Evolutionary conservation across 2,888 invertebrate species (phyloP), one percentile per base, ranked within the genome.

Genomic region (Coronaproctus castanopsis): DNA sequence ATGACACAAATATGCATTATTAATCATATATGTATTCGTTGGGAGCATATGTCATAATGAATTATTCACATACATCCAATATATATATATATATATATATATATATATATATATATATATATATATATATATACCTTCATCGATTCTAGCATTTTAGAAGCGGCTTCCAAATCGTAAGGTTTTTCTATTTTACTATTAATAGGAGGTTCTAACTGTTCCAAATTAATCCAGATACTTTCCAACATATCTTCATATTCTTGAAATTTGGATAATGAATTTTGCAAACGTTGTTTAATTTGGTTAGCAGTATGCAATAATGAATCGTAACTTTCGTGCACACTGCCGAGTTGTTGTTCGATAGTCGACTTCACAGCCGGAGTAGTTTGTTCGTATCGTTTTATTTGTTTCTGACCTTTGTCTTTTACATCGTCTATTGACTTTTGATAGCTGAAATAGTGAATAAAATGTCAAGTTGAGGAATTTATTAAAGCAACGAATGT

Each of bases 271-370:
- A 92, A 73, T 0, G 92, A 90, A 69, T 95, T 93, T 36, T 84
- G 77, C 36, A 95, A 75, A 49, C 93, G 81, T 65, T 85, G 84
- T 70, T 88, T 87, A 62, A 95, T 95, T 72, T 95, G 92, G 53
- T 87, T 71, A 0, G 92, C 93, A 0, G 92, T 93, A 61, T 87
- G 83, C 50, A 92, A 72, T 8, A 95, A 74, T 0, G 91, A 89
- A 69, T 88, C 83, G 70, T 95, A 93, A 69, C 93, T 93, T 58
- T 93, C 92, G 67, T 89, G 88, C 0, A 95, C 88, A 69, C 93
- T 93, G 68, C 81, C 82, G 57, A 93, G 71, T 70, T 95, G 93
- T 49, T 82, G 83, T 55, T 87, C 85, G 48, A 93, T 88, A 0
- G 83, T 83, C 2, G 82, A 79, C 57, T 82, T 80, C 57, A 92